Base-by-base conservation (phyloP, 2,888 invertebrate species). In the Caenorhabditis imperialis region DNA sequence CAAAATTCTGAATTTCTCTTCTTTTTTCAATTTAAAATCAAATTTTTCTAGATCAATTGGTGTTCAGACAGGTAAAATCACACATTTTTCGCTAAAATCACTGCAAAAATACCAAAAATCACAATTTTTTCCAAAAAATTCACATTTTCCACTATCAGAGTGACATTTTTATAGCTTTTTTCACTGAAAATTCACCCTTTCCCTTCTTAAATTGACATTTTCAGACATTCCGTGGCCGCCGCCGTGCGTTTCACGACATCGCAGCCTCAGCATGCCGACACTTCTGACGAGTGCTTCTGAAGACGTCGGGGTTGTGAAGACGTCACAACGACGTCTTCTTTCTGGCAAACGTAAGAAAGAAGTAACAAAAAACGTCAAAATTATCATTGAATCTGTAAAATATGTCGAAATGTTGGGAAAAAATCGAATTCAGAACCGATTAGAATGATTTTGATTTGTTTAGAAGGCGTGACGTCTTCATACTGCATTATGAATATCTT, bases 181-280 rank as follows among this genome's bases (percentile, higher is more conserved):
- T n/a, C 25, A 38, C 20, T 18, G 22, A 35, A 18, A 8, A 8
- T 18, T 22, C 51, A 1, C 3, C 7, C 22, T 16, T 33, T 33
- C 14, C n/a, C 7, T 45, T 22, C 27, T 16, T 33, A 27, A 14
- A 12, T 16, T 7, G 22, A n/a, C 20, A 16, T 23, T 65, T 73
- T 50, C 74, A 74, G 74, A 74, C 69, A 67, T 74, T 74, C 74
- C 74, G 69, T 74, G 67, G 67, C 74, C 74, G 48, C 69, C 62
- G 74, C 74, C 69, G 57, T 57, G 62, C 74, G 74, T 62, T 45
- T 69, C 53, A 42, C 74, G 47, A 58, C 74, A 67, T 62, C 74
- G 74, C 69, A 74, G 74, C 58, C 74, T 27, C 61, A 74, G 74
- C 40, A 25, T 74, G 6, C 57, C 74, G 23, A 30, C 38, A 18